A percentile compares a stretch with the other conserved stretches of the same genome.
These are phyloP conservation scores for Hydra vulgaris DNA, from an alignment of 30 jellyfish, hydroid and myxozoan species.

Conservation along the genomic window DNA sequence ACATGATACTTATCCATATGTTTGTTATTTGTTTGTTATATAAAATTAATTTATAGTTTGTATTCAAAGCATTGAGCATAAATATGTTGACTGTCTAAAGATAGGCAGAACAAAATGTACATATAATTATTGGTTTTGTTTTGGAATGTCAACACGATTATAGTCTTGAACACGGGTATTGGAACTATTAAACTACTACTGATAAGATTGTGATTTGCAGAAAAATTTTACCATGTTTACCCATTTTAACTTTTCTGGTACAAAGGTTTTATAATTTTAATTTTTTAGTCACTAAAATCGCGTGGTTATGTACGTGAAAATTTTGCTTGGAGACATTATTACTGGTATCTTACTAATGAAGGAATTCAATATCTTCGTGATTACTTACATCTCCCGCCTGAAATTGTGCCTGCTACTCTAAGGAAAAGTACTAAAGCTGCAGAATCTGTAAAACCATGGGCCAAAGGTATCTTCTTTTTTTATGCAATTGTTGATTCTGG, in stretches of 20 bases:
- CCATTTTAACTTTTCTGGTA: no score
- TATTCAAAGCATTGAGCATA: no score
- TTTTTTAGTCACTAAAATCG: conserved; percentile 87
- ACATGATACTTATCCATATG: no score
- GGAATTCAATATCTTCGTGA: conserved; percentile 86
- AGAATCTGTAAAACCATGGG: conserved; percentile 66
- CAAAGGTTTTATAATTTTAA: no score
- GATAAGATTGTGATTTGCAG: no score
- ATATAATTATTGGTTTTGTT: no score
- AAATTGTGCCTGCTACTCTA: conserved; percentile 91
- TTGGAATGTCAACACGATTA: no score
- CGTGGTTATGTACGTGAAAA: conserved; percentile 90
- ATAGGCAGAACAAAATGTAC: no score
- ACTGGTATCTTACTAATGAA: conserved; percentile 75
- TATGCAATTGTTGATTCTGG: not conserved
- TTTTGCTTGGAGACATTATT: conserved; percentile 89
- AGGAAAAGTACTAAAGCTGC: conserved; percentile 55
- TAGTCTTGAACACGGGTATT: no score
- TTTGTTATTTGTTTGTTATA: not conserved
- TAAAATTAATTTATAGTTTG: not conserved
- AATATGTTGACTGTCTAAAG: no score
- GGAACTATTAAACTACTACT: no score
- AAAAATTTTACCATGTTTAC: no score
- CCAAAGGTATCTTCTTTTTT: conserved; percentile 41
- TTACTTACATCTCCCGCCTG: conserved; percentile 90